These are phyloP conservation scores for Thinocorus orbignyianus DNA, from an alignment of 2,113 vertebrate species.

Conservation along the genomic window DNA sequence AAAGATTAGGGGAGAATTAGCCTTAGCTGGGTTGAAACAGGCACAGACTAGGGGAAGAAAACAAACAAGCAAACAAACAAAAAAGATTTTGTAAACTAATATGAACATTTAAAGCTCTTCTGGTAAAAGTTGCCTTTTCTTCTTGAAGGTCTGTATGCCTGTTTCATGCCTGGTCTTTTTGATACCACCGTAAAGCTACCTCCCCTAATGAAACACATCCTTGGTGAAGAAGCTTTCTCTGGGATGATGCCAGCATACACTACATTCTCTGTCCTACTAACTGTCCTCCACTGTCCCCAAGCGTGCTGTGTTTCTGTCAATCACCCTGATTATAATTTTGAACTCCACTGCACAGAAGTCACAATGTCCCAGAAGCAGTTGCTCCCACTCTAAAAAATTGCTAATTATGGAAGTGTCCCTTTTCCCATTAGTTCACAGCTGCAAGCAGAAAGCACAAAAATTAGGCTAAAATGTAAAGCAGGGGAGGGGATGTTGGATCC, in stretches of 20 bases:
- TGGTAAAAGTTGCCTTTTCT: background rate
- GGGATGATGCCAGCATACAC: background rate
- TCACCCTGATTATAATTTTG: conserved; percentile 52
- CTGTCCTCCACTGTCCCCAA: conserved; percentile 33
- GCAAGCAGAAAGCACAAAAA: conserved; percentile 45
- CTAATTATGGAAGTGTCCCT: conserved; percentile 51
- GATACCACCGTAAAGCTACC: background rate
- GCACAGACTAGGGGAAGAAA: background rate
- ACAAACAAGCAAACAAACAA: background rate
- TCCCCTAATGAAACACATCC: conserved; percentile 43
- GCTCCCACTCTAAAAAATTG: background rate
- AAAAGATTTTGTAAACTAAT: background rate
- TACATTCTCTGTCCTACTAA: conserved; percentile 45
- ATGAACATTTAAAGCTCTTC: background rate
- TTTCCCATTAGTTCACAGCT: background rate
- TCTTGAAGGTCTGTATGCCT: background rate
- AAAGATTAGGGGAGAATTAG: background rate
- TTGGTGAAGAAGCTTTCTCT: background rate
- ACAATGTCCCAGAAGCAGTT: conserved; percentile 16
- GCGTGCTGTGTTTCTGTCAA: background rate
- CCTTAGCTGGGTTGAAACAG: background rate
- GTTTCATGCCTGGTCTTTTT: background rate
- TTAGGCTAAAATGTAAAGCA: conserved; percentile 36
- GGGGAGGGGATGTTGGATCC: background rate
- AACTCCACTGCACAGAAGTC: conserved; percentile 14